Evolutionary conservation across 1,140 invertebrate species (phyloP).

Genomic region (Temnothorax nylanderi): DNA sequence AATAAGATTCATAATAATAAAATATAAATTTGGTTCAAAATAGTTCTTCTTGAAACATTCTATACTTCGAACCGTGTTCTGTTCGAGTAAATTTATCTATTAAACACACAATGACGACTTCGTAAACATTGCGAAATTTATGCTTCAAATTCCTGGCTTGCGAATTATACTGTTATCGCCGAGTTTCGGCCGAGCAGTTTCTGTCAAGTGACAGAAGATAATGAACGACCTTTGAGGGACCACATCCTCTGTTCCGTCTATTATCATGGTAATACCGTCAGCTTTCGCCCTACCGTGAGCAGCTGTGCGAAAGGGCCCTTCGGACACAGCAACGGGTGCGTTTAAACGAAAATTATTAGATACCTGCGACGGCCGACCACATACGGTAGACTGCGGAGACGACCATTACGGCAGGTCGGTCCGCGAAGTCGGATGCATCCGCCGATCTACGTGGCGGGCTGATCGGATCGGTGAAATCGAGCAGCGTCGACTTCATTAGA

Average conservation of each 20-base stretch:
- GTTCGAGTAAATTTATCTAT: background rate
- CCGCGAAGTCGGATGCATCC: constrained; percentile 42
- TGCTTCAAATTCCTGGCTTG: background rate
- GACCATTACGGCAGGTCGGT: constrained; percentile 48
- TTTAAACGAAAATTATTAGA: constrained; percentile 75
- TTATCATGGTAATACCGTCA: constrained; percentile 74
- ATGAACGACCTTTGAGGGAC: constrained; percentile 77
- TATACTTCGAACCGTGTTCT: background rate
- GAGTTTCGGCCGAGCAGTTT: background rate
- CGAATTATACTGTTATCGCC: constrained; percentile 10
- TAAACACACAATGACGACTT: background rate
- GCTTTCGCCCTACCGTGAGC: constrained; percentile 49
- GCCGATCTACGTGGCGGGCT: constrained; percentile 44
- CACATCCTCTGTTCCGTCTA: constrained; percentile 72
- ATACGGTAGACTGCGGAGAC: constrained; percentile 49
- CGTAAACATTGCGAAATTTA: constrained; percentile 3
- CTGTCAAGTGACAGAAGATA: constrained; percentile 63
- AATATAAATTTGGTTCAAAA: background rate
- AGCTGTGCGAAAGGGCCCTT: constrained; percentile 65
- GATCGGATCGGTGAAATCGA: constrained; percentile 67
- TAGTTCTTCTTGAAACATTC: background rate
- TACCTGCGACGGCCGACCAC: constrained; percentile 59
- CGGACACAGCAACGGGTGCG: constrained; percentile 25
- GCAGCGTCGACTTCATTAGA: constrained; percentile 70
- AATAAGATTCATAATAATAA: background rate